These are phyloP conservation scores for Chelidonichthys spinosus DNA, from an alignment of 2,797 vertebrate genomes.

Conservation along the genomic window DNA sequence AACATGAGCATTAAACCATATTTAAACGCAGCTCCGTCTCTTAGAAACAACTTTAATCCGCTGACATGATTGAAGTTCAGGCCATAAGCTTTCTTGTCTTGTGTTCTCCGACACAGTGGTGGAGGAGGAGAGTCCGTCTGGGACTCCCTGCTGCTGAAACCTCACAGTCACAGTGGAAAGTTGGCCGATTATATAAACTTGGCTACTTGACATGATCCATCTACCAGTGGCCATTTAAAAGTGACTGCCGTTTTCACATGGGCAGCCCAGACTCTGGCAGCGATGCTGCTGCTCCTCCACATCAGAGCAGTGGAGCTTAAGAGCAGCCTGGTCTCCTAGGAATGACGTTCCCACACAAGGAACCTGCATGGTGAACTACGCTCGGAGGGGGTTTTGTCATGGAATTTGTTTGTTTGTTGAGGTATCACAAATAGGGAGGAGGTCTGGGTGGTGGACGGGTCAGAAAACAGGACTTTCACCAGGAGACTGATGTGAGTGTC, in stretches of 20 bases:
- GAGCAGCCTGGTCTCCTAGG: too few relatives aligned
- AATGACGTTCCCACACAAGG: too few relatives aligned
- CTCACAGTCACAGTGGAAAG: constrained; percentile 49
- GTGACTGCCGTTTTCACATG: background rate
- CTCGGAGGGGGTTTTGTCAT: too few relatives aligned
- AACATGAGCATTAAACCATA: too few relatives aligned
- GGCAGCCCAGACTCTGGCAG: constrained; percentile 31
- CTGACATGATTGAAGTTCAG: background rate
- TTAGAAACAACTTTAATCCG: too few relatives aligned
- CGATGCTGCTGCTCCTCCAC: background rate
- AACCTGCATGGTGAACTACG: too few relatives aligned
- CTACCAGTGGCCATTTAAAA: constrained; percentile 17
- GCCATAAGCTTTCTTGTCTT: background rate
- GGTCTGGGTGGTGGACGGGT: too few relatives aligned
- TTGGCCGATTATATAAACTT: constrained; percentile 36
- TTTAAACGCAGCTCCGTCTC: too few relatives aligned
- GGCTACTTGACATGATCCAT: constrained; percentile 47
- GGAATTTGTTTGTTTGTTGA: too few relatives aligned
- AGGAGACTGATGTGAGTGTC: too few relatives aligned
- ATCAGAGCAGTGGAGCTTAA: background rate
- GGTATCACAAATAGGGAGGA: too few relatives aligned
- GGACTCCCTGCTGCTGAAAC: constrained; percentile 24
- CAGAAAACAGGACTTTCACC: too few relatives aligned
- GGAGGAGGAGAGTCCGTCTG: background rate
- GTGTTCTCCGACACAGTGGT: background rate